Percentiles rank a stretch among this genome's conserved stretches.
Evolutionary conservation across 2,113 vertebrate species (phyloP).

Genomic region (Microcebus ravelobensis): DNA sequence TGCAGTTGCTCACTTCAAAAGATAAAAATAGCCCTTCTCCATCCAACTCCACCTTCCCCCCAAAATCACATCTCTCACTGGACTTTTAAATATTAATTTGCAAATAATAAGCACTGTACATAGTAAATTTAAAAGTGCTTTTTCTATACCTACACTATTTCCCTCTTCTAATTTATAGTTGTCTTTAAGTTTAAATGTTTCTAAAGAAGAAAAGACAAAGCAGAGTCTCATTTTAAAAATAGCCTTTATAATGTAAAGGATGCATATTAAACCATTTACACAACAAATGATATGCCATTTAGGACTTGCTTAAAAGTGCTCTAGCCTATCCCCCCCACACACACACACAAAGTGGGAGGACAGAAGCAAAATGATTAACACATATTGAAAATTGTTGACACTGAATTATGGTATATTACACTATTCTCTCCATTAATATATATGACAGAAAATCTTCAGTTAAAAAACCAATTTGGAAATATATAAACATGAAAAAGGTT

Average conservation of each 20-base stretch:
- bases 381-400: neutral
- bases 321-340: too few species aligned
- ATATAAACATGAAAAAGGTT: neutral
- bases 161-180: neutral
- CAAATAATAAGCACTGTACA: neutral
- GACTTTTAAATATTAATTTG: neutral
- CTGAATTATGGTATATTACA: neutral
- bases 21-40: neutral
- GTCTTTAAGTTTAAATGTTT: neutral
- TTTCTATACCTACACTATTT: neutral
- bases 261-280: neutral
- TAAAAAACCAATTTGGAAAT: neutral
- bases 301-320: neutral
- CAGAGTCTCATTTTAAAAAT: neutral
- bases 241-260: neutral
- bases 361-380: neutral
- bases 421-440: neutral
- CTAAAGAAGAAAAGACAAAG: conserved; percentile 3
- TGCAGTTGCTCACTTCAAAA: neutral
- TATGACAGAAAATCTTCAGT: neutral
- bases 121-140: neutral
- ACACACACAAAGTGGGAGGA: neutral
- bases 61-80: neutral
- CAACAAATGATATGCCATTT: neutral
- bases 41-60: neutral